Conservation (phyloP, 2,797 vertebrate species). For the Enteromius anoplus region DNA sequence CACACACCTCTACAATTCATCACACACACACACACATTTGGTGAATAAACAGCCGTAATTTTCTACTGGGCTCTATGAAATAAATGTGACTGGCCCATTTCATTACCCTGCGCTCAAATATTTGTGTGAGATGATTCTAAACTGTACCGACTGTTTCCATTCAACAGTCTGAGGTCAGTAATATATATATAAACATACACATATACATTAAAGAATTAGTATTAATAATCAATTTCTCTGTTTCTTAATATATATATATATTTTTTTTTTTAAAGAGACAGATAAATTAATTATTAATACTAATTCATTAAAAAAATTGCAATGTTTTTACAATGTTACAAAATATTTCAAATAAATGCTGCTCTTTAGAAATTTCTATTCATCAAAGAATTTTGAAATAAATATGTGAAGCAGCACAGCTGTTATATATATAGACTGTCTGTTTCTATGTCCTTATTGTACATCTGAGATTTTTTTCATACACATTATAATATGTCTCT, state of each 20-base stretch:
- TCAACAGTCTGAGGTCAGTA: background rate
- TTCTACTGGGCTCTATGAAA: background rate
- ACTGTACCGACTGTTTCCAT: background rate
- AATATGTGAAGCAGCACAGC: background rate
- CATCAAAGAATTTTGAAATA: background rate
- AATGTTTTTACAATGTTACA: background rate
- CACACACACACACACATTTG: slow-evolving; percentile 24
- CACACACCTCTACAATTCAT: slow-evolving; percentile 23
- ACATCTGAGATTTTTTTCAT: background rate
- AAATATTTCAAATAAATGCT: background rate
- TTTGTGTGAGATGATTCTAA: background rate
- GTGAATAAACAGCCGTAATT: too few species aligned
- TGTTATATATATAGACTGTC: background rate
- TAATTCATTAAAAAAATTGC: background rate
- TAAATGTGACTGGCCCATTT: background rate
- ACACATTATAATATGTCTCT: too few species aligned
- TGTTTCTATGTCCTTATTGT: background rate
- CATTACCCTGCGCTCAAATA: slow-evolving; percentile 8
- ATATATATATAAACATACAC: too few species aligned
- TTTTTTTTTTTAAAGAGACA: too few species aligned
- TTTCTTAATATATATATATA: too few species aligned
- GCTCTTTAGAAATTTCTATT: background rate
- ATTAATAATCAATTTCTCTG: too few species aligned
- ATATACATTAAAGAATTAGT: too few species aligned
- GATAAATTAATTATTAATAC: too few species aligned